Base-by-base conservation (phyloP, 2,888 invertebrate genomes). In the Rotaria macrura region DNA sequence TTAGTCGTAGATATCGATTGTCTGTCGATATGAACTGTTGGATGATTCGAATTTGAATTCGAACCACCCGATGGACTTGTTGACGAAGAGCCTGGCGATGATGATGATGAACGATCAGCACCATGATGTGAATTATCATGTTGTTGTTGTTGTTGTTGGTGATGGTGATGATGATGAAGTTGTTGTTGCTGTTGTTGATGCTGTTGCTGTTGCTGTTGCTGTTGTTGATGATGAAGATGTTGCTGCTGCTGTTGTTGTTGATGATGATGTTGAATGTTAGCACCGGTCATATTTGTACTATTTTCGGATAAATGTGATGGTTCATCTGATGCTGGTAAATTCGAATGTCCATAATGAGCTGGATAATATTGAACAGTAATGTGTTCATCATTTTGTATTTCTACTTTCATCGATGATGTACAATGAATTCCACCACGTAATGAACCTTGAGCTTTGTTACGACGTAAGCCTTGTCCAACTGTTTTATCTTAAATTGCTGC, bases 321-420 rank as follows among this genome's bases (percentile, higher is more conserved):
- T 38, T 79, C 79, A 7, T 79, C 79, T 12, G 79, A 20, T 43
- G 43, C 79, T 43, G 79, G 79, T 79, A 79, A n/a, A 79, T 79
- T 40, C 14, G 79, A 43, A 43, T 79, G 79, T 79, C 79, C 79
- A 79, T 79, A 79, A 43, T 79, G 79, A 20, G 79, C 43, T 43
- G 79, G 79, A 79, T 79, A 79, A 79, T 79, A 79, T 79, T 79
- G 79, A 43, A 79, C 79, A 43, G 79, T 79, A 43, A 79, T 79
- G 43, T 79, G 40, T 43, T 79, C 79, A 43, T 79, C 79, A 79
- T 79, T 79, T 79, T 79, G 79, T 43, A 79, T 79, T 79, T 79
- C 79, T 25, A 79, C 79, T 79, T 79, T 79, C 79, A 79, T 79
- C n/a, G 79, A 79, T 43, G 79, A 79, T 79, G 79, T 79, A 79